Percentiles rank a stretch among this genome's conserved stretches.
phyloP scores from a whole-genome alignment of 2,797 vertebrate species.

The Holocentrus rufus region DNA sequence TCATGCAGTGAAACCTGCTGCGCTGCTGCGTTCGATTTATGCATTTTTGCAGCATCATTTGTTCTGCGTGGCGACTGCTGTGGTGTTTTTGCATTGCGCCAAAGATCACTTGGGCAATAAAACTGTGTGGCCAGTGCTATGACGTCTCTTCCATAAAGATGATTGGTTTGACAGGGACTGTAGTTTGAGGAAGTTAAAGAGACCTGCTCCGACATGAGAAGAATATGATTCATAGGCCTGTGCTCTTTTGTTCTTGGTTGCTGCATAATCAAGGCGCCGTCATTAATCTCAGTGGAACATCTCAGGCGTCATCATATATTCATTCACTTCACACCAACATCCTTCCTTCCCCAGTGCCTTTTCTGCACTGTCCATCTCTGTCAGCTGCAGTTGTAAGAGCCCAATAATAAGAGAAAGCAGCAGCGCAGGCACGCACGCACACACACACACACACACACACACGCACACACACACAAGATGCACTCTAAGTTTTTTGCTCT shows the following conservation, averaged over 20 bases:
- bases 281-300: conserved; percentile 1
- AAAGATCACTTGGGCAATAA: too few relatives aligned
- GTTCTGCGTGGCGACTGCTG: too few relatives aligned
- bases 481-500: too few relatives aligned
- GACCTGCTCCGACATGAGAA: background rate
- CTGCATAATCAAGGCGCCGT: conserved; percentile 32
- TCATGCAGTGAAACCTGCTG: too few relatives aligned
- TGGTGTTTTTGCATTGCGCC: too few relatives aligned
- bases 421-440: too few relatives aligned
- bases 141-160: background rate
- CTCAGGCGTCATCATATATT: conserved; percentile 25
- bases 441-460: too few relatives aligned
- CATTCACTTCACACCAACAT: conserved; percentile 13
- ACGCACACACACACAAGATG: background rate
- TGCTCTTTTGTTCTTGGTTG: conserved; percentile 1
- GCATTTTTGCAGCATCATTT: too few relatives aligned
- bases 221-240: background rate
- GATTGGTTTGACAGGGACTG: background rate
- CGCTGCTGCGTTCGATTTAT: too few relatives aligned
- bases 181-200: background rate
- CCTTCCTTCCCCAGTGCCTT: conserved; percentile 12
- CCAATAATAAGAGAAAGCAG: conserved; percentile 48
- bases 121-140: background rate
- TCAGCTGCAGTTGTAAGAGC: conserved; percentile 67
- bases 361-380: conserved; percentile 32